Conservation (phyloP, 2,113 vertebrate species). For the Sinocyclocheilus grahami region DNA sequence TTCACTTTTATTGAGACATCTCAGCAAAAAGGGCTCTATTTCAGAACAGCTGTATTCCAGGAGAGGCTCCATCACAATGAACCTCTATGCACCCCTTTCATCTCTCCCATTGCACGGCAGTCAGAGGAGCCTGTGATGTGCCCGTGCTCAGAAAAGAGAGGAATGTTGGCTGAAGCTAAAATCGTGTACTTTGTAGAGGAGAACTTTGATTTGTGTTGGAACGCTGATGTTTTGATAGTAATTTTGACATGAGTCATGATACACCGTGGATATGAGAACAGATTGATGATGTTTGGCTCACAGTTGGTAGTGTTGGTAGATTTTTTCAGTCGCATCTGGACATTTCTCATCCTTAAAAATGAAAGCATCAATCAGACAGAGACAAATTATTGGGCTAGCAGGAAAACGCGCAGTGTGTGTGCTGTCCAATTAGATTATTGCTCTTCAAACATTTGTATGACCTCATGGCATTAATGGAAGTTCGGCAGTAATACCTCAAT, state of each 20-base stretch:
- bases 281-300: conserved; percentile 16
- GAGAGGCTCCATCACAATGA: conserved; percentile 63
- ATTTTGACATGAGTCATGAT: conserved; percentile 40
- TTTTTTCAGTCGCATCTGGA: conserved; percentile 12
- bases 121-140: conserved; percentile 35
- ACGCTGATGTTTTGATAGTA: conserved; percentile 26
- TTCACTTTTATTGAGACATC: conserved; percentile 71
- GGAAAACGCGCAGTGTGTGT: background rate
- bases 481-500: conserved; percentile 9
- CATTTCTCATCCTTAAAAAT: conserved; percentile 9
- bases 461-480: conserved; percentile 1
- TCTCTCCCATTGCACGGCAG: conserved; percentile 20
- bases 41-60: conserved; percentile 70
- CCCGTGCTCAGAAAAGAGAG: conserved; percentile 19
- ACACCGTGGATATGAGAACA: conserved; percentile 29
- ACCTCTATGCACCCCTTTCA: conserved; percentile 62
- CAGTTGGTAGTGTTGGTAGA: conserved; percentile 8
- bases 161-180: conserved; percentile 47
- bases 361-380: conserved; percentile 22
- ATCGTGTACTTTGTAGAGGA: conserved; percentile 35
- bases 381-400: conserved; percentile 25
- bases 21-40: conserved; percentile 72
- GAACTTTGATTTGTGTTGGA: conserved; percentile 47
- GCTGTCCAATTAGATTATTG: conserved; percentile 13
- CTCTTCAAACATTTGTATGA: conserved; percentile 27